A percentile compares a stretch with the other conserved stretches of the same genome.
These are phyloP conservation scores for Hephaestus fuliginosus DNA, from an alignment of 2,797 vertebrate genomes.

Conservation along the genomic window DNA sequence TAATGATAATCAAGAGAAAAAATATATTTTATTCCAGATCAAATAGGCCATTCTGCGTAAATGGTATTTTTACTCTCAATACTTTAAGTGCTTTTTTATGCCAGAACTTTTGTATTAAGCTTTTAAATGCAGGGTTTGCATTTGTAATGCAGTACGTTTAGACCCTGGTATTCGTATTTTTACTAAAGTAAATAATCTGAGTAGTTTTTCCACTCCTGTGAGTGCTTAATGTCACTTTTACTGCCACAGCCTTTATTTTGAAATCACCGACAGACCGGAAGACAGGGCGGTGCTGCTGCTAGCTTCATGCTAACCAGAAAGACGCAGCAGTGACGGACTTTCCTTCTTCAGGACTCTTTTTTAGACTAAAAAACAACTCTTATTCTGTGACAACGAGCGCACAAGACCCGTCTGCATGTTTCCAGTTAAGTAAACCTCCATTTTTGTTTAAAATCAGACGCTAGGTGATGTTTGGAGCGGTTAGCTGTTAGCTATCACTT, in stretches of 20 bases:
- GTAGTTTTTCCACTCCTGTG: background rate
- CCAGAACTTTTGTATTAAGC: background rate
- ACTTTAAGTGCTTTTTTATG: background rate
- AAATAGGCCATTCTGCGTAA: background rate
- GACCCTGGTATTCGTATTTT: no score
- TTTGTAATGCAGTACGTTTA: background rate
- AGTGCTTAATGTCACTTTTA: background rate
- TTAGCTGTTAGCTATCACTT: background rate
- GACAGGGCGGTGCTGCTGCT: rapidly evolving
- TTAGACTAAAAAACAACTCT: rapidly evolving
- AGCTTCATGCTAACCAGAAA: background rate
- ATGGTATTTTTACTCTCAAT: no score
- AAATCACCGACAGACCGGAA: slow-evolving; percentile 6
- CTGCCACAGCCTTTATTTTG: slow-evolving; percentile 39
- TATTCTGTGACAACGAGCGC: background rate
- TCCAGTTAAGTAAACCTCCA: background rate
- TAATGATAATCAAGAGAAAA: background rate
- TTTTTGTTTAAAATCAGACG: background rate
- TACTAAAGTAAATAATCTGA: background rate
- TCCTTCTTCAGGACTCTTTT: no score
- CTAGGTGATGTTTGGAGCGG: no score
- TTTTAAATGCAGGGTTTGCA: background rate
- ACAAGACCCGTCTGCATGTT: background rate
- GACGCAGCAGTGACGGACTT: no score
- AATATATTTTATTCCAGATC: background rate